These are phyloP conservation scores for Semaprochilodus insignis DNA, from an alignment of 2,797 vertebrate genomes.

Conservation along the genomic window DNA sequence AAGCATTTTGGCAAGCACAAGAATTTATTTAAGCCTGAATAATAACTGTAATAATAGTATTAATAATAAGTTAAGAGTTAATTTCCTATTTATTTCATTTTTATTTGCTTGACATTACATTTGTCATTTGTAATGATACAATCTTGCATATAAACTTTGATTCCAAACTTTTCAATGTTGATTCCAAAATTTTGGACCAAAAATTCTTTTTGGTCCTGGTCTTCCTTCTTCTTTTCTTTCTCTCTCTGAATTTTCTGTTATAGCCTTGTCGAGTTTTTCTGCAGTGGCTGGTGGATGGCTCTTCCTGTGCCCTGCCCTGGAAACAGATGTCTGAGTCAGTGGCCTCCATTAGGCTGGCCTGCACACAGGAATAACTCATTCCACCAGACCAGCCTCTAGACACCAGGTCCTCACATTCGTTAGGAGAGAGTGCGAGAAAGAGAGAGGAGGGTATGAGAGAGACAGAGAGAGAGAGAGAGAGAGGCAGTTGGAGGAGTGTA, in stretches of 20 bases:
- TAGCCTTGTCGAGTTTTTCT: conserved; percentile 57
- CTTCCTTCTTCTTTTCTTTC: conserved; percentile 32
- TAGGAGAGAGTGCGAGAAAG: conserved; percentile 56
- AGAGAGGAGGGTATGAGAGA: conserved; percentile 42
- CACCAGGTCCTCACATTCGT: conserved; percentile 69
- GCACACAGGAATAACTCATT: conserved; percentile 71
- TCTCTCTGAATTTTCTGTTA: conserved; percentile 53
- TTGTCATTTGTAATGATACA: too few relatives aligned
- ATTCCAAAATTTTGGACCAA: too few relatives aligned
- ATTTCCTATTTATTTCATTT: too few relatives aligned
- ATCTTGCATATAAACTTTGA: too few relatives aligned
- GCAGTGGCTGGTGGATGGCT: conserved; percentile 43
- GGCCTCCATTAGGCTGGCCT: conserved; percentile 73
- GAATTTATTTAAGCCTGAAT: too few relatives aligned
- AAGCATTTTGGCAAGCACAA: too few relatives aligned
- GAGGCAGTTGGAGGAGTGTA: conserved; percentile 48
- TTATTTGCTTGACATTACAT: too few relatives aligned
- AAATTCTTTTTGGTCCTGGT: neutral
- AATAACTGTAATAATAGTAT: too few relatives aligned
- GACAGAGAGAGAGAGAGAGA: conserved; percentile 39
- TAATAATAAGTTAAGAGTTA: too few relatives aligned
- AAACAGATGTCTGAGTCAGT: conserved; percentile 77
- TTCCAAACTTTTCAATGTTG: too few relatives aligned
- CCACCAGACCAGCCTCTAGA: conserved; percentile 66
- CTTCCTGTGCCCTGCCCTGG: conserved; percentile 55